Conservation (phyloP, 1,140 invertebrate genomes). For the Scylla paramamosain region DNA sequence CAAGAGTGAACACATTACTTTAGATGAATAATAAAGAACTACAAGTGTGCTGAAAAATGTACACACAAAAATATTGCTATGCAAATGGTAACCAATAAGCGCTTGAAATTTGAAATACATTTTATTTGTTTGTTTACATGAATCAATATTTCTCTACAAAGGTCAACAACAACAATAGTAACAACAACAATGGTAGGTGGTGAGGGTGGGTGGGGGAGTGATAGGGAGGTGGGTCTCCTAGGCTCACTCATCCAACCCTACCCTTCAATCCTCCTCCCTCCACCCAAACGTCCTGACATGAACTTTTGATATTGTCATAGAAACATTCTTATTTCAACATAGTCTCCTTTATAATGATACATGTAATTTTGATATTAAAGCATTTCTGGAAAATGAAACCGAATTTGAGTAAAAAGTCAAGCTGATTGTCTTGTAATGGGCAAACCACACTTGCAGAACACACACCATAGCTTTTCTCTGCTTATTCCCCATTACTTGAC, state of each 20-base stretch:
- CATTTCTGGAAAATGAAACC: background rate
- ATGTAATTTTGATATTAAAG: background rate
- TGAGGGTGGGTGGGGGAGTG: background rate
- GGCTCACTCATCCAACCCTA: background rate
- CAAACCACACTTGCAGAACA: background rate
- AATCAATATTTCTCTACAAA: background rate
- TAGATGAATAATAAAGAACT: too few species aligned
- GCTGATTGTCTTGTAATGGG: constrained; percentile 19
- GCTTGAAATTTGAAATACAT: background rate
- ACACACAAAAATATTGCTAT: too few species aligned
- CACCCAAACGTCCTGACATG: background rate
- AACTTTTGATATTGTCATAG: background rate
- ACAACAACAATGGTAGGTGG: background rate
- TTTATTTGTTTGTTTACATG: background rate
- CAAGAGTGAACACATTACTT: too few species aligned
- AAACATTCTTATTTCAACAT: background rate
- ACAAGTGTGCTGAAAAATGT: too few species aligned
- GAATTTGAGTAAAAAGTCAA: background rate
- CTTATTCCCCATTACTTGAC: background rate
- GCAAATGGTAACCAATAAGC: background rate
- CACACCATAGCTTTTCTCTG: background rate
- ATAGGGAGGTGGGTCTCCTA: background rate
- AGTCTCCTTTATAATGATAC: background rate
- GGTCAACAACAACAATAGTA: constrained; percentile 14
- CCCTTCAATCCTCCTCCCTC: background rate